phyloP scores from a whole-genome alignment of 2,888 invertebrate species.

The Eupithecia centaureata region DNA sequence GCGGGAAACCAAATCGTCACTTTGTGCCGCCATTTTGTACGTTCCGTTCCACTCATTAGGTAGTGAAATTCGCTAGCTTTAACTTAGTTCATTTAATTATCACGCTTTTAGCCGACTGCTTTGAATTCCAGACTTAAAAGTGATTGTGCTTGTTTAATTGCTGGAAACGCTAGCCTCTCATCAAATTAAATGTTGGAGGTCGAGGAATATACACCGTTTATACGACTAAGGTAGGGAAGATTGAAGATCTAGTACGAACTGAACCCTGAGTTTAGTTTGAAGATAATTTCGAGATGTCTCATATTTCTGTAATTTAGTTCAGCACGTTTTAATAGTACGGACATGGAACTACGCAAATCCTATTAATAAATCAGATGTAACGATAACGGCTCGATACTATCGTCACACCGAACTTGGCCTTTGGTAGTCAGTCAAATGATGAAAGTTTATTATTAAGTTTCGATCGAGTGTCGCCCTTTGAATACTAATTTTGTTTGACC shows the following conservation, averaged over 20 bases:
- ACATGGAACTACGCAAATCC: too few species aligned
- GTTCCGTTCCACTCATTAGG: conserved; percentile 38
- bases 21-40: conserved; percentile 35
- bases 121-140: conserved; percentile 24
- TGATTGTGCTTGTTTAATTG: conserved; percentile 35
- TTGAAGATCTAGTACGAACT: background rate
- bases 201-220: background rate
- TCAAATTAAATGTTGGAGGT: conserved; percentile 19
- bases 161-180: conserved; percentile 27
- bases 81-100: conserved; percentile 57
- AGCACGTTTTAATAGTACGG: too few species aligned
- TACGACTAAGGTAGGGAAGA: background rate
- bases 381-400: too few species aligned
- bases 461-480: background rate
- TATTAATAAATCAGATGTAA: too few species aligned
- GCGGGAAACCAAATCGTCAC: conserved; percentile 33
- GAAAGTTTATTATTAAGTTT: background rate
- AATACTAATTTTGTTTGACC: background rate
- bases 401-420: too few species aligned
- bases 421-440: background rate
- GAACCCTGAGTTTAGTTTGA: background rate
- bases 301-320: too few species aligned
- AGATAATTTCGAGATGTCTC: background rate
- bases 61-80: conserved; percentile 48
- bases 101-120: conserved; percentile 47